Base-by-base conservation (phyloP, 2,113 vertebrate species). In the Meriones unguiculatus region DNA sequence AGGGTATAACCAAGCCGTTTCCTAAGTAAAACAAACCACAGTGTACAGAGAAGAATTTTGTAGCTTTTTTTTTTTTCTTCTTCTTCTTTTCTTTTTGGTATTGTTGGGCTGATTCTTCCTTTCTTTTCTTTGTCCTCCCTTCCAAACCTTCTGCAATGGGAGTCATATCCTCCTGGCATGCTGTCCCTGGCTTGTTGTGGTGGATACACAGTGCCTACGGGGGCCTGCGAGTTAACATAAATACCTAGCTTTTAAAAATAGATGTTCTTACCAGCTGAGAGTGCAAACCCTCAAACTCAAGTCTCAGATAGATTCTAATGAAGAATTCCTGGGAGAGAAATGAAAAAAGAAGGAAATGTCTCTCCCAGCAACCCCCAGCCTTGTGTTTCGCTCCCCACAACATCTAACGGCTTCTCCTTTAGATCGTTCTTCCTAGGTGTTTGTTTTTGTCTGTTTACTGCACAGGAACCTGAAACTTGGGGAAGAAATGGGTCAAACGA, bases 1-100 rank as follows among this genome's bases (percentile, higher is more conserved):
- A 98, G 98, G 98, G 98, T 98, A 98, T 97, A 98, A 98, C 98
- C 98, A 98, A 98, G 98, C 96, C 96, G 73, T 97, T 98, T 97
- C 97, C 98, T 97, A 98, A 98, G 98, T 98, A 98, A 99, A 99
- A 98, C 98, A 98, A 98, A 98, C 98, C 98, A 95, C 92, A 94
- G 97, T 98, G 98, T 98, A 98, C 97, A 98, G 97, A 98, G 96
- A 98, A 97, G 97, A 98, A 98, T 98, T 98, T 97, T 96, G 93
- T 91, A 88, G 89, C 50, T 11, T 76, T 80, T 64, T 85, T 11
- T 76, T 80, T 64, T 85, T 32, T 82, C 76, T 77, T 75, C 76
- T 77, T 75, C 20, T 41, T 65, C 41, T 75, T 35, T 82, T 86
- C 75, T 97, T 97, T 80, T 76, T 92, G 87, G 57, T 84, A 90